A percentile compares a stretch with the other conserved stretches of the same genome.
Conservation (phyloP, 2,888 invertebrate species). For the Emmelina monodactyla region DNA sequence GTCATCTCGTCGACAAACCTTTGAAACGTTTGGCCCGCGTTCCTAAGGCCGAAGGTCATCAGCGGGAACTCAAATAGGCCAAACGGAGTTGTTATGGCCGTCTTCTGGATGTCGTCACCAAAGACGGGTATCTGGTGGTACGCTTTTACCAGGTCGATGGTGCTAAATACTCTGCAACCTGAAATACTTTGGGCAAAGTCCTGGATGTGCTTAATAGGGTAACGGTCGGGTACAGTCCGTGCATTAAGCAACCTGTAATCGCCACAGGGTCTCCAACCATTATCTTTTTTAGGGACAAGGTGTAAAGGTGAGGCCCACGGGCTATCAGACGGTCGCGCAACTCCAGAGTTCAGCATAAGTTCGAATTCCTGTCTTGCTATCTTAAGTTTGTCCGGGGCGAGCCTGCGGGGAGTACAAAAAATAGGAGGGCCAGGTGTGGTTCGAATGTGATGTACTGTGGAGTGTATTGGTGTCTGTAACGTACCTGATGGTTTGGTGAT, state of each 20-base stretch:
- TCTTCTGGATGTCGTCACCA: not conserved
- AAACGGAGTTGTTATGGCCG: not conserved
- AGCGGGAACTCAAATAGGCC: not conserved
- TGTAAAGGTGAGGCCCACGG: slow-evolving; percentile 1
- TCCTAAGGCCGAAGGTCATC: not conserved
- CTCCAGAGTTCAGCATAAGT: not conserved
- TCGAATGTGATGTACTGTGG: slow-evolving; percentile 9
- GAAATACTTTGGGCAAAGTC: not conserved
- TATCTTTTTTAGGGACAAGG: not conserved
- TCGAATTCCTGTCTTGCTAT: slow-evolving; percentile 8
- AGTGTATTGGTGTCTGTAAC: slow-evolving; percentile 3
- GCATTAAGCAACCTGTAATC: not conserved
- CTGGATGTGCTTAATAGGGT: not conserved
- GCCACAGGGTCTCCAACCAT: slow-evolving; percentile 15
- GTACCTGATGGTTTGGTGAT: slow-evolving; percentile 10
- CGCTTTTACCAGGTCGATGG: not conserved
- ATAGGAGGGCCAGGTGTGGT: slow-evolving; percentile 13
- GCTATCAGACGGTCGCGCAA: not conserved
- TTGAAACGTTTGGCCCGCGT: not conserved
- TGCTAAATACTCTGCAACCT: not conserved
- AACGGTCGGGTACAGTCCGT: not conserved
- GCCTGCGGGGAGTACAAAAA: slow-evolving; percentile 4
- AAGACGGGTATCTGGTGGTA: not conserved
- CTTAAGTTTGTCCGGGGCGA: slow-evolving; percentile 8
- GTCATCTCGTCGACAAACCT: not conserved